Base-by-base conservation (phyloP, 2,797 vertebrate species). In the Hydrophis major region DNA sequence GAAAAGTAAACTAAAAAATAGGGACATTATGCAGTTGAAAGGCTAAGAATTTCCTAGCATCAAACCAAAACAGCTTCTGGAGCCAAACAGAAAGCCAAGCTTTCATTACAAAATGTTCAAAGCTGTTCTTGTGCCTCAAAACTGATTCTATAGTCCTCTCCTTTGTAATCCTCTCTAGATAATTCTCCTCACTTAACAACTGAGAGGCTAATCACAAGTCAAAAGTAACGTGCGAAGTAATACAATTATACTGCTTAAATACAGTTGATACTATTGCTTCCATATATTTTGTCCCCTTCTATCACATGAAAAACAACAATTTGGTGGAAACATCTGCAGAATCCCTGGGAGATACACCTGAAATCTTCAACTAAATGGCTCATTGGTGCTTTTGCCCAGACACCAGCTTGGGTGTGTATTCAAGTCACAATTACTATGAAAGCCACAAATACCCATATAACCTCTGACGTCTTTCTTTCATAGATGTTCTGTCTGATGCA, bases 261-360 rank as follows among this genome's bases (percentile, higher is more conserved):
- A 42, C 74, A 78, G 37, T 42, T 78, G 74, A 78, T 25, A 18
- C 74, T 47, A 78, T 42, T 78, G 37, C 37, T 22, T 22, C 37
- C 8, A 10, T 78, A 20, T 78, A 78, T 25, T 78, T 42, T 8
- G 4, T 42, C 74, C 20, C 20, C 32, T 78, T 78, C 69, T 42
- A 10, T 78, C 69, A 10, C 32, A 42, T 10, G 69, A 11, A 78
- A 69, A 78, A 78, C 37, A 25, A 83, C 0, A 12, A 47, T 83
- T 83, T 83, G 78, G 42, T 83, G 42, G 78, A 47, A 83, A 83
- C 78, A 83, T 83, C 74, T 83, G 78, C 78, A 83, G 20, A 25
- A 47, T 47, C 78, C 78, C 42, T 25, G 10, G 37, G 42, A 83
- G 37, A 83, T 47, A 83, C 42, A 83, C 1, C 37, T 83, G 22